phyloP scores from a whole-genome alignment of 2,797 vertebrate genomes.

The Neosilurus mollespiculum region DNA sequence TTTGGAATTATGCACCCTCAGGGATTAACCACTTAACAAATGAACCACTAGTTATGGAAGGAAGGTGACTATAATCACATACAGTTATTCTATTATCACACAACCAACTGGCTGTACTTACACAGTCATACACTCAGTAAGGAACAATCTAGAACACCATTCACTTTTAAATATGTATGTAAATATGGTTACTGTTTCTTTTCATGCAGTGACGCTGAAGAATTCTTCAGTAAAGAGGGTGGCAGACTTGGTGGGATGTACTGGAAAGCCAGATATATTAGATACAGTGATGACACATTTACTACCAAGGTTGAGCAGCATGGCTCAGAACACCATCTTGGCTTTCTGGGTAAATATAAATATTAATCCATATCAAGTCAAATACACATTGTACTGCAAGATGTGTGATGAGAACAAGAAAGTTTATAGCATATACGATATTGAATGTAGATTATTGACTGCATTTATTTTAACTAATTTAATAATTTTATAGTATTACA shows the following conservation, averaged over 20 bases:
- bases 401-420: too few species aligned
- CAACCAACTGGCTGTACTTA: not conserved
- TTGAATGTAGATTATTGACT: too few species aligned
- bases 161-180: not conserved
- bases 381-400: too few species aligned
- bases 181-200: not conserved
- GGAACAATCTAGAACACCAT: not conserved
- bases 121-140: not conserved
- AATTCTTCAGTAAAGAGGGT: constrained; percentile 70
- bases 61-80: constrained; percentile 6
- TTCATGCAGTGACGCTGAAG: constrained; percentile 70
- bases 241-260: constrained; percentile 79
- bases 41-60: constrained; percentile 53
- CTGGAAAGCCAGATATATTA: constrained; percentile 76
- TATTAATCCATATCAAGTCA: not conserved
- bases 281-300: constrained; percentile 73
- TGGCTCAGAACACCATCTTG: constrained; percentile 72
- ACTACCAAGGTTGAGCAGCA: constrained; percentile 58
- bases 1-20: constrained; percentile 80
- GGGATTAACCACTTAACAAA: constrained; percentile 72
- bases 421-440: too few species aligned
- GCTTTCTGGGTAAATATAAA: constrained; percentile 77
- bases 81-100: not conserved
- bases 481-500: too few species aligned
- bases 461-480: too few species aligned